A percentile compares a stretch with the other conserved stretches of the same genome.
These are phyloP conservation scores for Pterocles orientalis DNA, from an alignment of 2,113 vertebrate species.

Conservation along the genomic window DNA sequence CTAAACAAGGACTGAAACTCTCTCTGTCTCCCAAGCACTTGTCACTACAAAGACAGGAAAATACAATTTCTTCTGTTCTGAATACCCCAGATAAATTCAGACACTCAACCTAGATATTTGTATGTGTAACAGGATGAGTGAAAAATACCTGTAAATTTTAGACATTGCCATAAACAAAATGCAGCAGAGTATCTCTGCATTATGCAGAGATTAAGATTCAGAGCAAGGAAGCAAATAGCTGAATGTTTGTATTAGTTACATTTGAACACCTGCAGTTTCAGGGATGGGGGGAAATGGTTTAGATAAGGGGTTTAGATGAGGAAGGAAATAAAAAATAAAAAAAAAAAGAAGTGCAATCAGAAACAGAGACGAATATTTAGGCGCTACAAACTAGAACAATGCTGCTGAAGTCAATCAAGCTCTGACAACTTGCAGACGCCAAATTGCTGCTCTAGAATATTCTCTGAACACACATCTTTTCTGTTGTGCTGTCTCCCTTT, in stretches of 20 bases:
- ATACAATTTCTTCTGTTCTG: neutral
- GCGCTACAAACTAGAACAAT: neutral
- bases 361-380: neutral
- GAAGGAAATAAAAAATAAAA: neutral
- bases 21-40: neutral
- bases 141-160: neutral
- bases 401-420: neutral
- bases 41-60: neutral
- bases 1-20: neutral
- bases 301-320: neutral
- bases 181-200: neutral
- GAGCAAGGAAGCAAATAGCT: neutral
- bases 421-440: constrained; percentile 2
- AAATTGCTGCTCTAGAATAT: neutral
- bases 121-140: neutral
- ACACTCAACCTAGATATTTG: neutral
- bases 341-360: neutral
- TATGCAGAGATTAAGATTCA: neutral
- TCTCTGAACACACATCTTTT: neutral
- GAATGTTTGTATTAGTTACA: neutral
- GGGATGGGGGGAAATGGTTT: neutral
- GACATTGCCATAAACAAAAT: neutral
- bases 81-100: neutral
- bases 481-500: neutral
- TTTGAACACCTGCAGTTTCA: neutral